Evolutionary conservation across 2,113 vertebrate genomes (phyloP).

Genomic region (Notothenia coriiceps): DNA sequence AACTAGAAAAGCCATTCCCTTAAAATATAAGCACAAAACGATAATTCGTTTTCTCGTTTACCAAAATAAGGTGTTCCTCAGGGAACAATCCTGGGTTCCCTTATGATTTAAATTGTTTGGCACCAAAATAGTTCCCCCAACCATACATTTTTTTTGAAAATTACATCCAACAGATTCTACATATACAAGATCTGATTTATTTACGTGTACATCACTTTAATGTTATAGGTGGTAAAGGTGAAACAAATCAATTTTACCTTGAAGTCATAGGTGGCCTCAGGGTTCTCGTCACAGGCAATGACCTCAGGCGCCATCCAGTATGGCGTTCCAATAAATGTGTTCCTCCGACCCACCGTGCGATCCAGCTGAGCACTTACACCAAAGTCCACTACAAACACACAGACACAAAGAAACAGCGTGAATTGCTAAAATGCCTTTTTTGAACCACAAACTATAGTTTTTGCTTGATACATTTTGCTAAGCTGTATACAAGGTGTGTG

Average conservation of each 20-base stretch:
- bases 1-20: too few relatives aligned
- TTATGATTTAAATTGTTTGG: neutral
- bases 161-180: too few relatives aligned
- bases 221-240: too few relatives aligned
- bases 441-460: too few relatives aligned
- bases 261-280: conserved; percentile 98
- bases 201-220: too few relatives aligned
- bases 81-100: neutral
- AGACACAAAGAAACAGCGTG: conserved; percentile 18
- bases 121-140: neutral
- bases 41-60: too few relatives aligned
- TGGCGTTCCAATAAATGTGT: conserved; percentile 98
- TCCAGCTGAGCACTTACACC: conserved; percentile 98
- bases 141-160: too few relatives aligned
- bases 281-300: conserved; percentile 98
- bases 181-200: too few relatives aligned
- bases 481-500: neutral
- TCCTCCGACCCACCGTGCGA: conserved; percentile 95
- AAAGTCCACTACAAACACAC: conserved; percentile 90
- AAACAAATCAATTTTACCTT: conserved; percentile 85
- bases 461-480: too few relatives aligned
- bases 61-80: conserved; percentile 14
- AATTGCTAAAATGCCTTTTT: too few relatives aligned
- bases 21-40: too few relatives aligned
- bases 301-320: conserved; percentile 99